A percentile compares a stretch with the other conserved stretches of the same genome.
Conservation (phyloP, 2,888 invertebrate species). For the Eudasyphora cyanicolor region DNA sequence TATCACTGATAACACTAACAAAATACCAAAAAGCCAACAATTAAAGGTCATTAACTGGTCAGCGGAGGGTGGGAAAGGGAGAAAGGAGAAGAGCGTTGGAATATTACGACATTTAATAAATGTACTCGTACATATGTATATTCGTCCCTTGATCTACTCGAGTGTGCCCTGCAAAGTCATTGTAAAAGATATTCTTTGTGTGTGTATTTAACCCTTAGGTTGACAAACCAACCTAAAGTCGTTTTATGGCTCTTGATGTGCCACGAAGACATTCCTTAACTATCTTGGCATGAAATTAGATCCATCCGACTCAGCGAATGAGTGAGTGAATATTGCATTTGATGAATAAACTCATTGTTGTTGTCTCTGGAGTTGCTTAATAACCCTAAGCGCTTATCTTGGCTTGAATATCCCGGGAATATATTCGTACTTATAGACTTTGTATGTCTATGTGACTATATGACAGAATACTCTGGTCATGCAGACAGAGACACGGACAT, state of each 20-base stretch:
- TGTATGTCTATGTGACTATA: not conserved
- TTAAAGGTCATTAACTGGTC: constrained; percentile 72
- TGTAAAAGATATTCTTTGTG: constrained; percentile 24
- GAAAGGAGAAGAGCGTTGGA: not conserved
- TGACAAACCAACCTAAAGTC: constrained; percentile 39
- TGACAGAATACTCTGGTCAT: constrained; percentile 5
- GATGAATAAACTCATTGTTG: constrained; percentile 64
- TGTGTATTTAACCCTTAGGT: constrained; percentile 40
- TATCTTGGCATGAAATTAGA: constrained; percentile 76
- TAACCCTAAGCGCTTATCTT: constrained; percentile 44
- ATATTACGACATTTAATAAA: constrained; percentile 2
- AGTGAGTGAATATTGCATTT: constrained; percentile 60
- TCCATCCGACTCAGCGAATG: too few relatives aligned
- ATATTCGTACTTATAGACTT: not conserved
- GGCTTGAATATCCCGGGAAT: constrained; percentile 42
- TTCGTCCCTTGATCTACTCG: not conserved
- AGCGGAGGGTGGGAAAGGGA: not conserved
- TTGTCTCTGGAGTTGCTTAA: constrained; percentile 36
- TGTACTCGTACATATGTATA: not conserved
- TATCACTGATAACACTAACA: constrained; percentile 32
- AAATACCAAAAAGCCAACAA: constrained; percentile 67
- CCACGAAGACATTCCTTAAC: constrained; percentile 52
- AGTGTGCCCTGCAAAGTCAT: not conserved
- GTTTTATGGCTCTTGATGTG: constrained; percentile 27
- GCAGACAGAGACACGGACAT: not conserved